Percentiles rank a stretch among this genome's conserved stretches.
Evolutionary conservation across 2,113 vertebrate genomes (phyloP).

Genomic region (Piprites chloris): DNA sequence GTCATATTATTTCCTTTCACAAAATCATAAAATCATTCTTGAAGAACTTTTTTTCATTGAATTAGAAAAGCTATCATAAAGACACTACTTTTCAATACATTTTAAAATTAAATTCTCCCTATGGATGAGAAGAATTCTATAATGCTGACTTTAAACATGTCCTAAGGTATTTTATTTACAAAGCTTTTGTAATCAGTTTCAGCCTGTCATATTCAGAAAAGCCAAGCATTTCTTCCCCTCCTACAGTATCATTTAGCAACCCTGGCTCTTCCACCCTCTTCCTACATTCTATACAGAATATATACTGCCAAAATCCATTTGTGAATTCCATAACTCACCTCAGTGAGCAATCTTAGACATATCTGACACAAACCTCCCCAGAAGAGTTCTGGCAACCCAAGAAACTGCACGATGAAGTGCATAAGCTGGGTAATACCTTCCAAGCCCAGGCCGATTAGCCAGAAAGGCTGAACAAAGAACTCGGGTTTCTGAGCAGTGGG

Average conservation of each 20-base stretch:
- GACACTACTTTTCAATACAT: neutral
- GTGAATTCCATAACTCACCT: neutral
- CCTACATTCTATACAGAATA: neutral
- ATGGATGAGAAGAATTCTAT: neutral
- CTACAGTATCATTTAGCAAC: neutral
- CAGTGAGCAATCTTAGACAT: neutral
- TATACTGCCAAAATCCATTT: neutral
- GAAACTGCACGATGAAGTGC: neutral
- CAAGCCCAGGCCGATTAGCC: neutral
- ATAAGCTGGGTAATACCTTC: neutral
- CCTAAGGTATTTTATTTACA: neutral
- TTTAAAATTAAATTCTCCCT: neutral
- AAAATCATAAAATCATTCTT: neutral
- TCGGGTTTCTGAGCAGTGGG: neutral
- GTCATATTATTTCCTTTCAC: neutral
- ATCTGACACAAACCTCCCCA: neutral
- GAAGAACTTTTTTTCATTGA: neutral
- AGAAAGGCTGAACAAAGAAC: neutral
- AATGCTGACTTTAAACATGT: neutral
- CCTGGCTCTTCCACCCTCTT: neutral
- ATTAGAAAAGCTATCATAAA: neutral
- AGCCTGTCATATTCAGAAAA: neutral
- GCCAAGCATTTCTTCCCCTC: neutral
- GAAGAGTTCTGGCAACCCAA: neutral
- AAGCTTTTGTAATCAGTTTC: neutral